Base-by-base conservation (phyloP, 1,140 invertebrate species). In the Halesus radiatus region DNA sequence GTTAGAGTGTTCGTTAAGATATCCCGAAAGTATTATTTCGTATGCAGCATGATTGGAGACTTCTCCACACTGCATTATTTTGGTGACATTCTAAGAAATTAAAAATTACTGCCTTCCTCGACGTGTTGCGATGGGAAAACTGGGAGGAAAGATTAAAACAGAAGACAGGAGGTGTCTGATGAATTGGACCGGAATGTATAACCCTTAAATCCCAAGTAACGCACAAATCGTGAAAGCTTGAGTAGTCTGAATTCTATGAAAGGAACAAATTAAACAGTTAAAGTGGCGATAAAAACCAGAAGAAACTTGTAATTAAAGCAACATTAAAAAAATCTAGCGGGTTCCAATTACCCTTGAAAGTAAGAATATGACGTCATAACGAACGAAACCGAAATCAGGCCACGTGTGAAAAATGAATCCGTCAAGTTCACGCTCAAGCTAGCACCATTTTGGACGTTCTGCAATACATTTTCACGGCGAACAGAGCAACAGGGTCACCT, bases 361-460 rank as follows among this genome's bases (percentile, higher is more conserved):
- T 18, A 66, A 26, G 22, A 72, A 45, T 7, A 3, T 53, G 50
- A 72, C 50, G 68, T 53, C 37, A 72, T 45, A 50, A 32, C 13
- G 3, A 72, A 72, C 50, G 68, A 52, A 72, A 72, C 37, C 18
- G 50, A 72, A 72, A 72, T 53, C 37, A 72, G 62, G 62, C 29
- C 62, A 66, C 62, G 62, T 66, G 62, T 26, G 62, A 29, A 32
- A 66, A 66, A 66, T 32, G 62, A 66, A 66, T 66, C 22, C 62
- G 62, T 29, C 62, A 66, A 66, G 62, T 66, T 66, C 62, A 66
- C 62, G 62, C 62, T 66, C 62, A 66, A 29, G n/a, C 62, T 66
- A 66, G n/a, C 62, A 66, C 62, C 22, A 32, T 32, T 66, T 29
- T 66, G 62, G n/a, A 29, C 8, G 62, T 66, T 66, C 29, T 26